Evolutionary conservation across 2,797 vertebrate genomes (phyloP).

Genomic region (Darevskia mixta): DNA sequence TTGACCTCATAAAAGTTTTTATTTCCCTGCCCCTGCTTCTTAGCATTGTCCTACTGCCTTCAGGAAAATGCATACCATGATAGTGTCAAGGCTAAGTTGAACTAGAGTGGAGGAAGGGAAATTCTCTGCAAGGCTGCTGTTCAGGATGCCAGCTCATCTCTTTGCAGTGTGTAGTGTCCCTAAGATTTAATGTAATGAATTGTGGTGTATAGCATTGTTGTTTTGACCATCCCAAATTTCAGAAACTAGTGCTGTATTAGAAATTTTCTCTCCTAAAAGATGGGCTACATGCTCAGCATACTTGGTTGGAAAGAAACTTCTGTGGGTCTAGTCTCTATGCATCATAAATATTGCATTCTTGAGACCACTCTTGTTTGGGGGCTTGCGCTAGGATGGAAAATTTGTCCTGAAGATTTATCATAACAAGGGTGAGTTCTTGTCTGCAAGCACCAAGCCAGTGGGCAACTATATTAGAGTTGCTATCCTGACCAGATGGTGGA

Average conservation of each 20-base stretch:
- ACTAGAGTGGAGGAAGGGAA: neutral
- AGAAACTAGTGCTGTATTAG: neutral
- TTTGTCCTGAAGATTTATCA: neutral
- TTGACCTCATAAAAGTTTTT: neutral
- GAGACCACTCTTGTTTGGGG: neutral
- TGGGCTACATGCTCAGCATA: neutral
- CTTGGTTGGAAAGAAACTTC: neutral
- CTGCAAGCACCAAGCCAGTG: neutral
- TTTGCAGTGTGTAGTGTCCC: neutral
- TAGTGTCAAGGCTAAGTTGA: neutral
- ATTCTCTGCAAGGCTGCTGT: neutral
- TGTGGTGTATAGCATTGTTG: neutral
- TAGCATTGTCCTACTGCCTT: neutral
- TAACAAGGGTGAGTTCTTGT: neutral
- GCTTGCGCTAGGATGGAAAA: neutral
- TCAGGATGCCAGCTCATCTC: neutral
- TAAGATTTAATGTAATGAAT: neutral
- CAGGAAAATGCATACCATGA: neutral
- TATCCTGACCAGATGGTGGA: neutral
- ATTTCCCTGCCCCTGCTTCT: neutral
- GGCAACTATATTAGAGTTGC: slow-evolving; percentile 33
- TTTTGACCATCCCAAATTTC: neutral
- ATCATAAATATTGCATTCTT: neutral
- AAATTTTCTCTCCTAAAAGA: neutral
- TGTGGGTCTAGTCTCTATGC: neutral